Percentiles rank a stretch among this genome's conserved stretches.
Evolutionary conservation across 2,888 invertebrate genomes (phyloP).

Genomic region (Plebejus argus): DNA sequence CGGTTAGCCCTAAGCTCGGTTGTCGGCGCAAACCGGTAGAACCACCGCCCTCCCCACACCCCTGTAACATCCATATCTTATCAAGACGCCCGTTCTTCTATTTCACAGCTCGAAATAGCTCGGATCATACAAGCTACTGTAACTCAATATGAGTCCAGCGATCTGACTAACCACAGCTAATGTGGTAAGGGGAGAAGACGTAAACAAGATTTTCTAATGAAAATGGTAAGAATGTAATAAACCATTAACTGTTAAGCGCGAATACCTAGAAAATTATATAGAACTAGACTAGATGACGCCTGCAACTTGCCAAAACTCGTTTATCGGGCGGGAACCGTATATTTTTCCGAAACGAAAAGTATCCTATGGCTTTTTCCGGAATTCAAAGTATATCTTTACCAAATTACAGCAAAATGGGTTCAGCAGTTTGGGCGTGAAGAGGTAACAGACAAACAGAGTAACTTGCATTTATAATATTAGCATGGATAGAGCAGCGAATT

Average conservation of each 20-base stretch:
- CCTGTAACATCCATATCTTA: constrained; percentile 57
- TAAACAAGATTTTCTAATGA: constrained; percentile 32
- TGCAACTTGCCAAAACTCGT: no score
- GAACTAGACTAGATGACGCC: no score
- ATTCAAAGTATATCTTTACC: no score
- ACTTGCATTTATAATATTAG: no score
- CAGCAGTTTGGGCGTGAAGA: no score
- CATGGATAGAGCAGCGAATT: no score
- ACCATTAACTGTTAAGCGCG: no score
- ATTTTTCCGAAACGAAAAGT: no score
- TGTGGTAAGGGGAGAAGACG: constrained; percentile 39
- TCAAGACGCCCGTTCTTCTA: constrained; percentile 63
- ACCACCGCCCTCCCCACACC: constrained; percentile 63
- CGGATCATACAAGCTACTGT: constrained; percentile 65
- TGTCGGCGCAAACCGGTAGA: constrained; percentile 74
- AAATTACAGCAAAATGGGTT: no score
- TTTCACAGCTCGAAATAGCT: constrained; percentile 62
- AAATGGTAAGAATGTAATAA: background rate
- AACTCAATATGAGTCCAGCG: constrained; percentile 59
- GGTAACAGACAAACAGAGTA: no score
- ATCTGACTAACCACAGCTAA: constrained; percentile 64
- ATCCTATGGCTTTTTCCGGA: no score
- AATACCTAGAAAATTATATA: background rate
- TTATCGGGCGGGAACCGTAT: no score
- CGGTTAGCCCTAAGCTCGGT: constrained; percentile 71